Conservation (phyloP, 1,140 invertebrate species). For the Drosophila littoralis region DNA sequence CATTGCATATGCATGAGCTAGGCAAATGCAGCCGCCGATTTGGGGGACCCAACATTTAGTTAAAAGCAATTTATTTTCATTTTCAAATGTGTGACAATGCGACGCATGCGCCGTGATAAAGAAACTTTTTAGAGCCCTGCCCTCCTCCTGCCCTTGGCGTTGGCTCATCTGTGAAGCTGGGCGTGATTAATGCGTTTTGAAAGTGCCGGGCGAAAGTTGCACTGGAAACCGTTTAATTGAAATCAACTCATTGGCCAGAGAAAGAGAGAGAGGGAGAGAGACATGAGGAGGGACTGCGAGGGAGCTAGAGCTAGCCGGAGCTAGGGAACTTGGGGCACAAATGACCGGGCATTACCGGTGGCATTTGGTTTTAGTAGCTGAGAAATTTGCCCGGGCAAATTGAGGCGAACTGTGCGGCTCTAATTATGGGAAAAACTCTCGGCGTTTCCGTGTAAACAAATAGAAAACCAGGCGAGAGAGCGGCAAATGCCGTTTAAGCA, state of each 20-base stretch:
- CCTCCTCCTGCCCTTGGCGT: not conserved
- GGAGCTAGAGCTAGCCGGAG: not conserved
- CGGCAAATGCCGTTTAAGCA: conserved; percentile 6
- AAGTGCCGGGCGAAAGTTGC: conserved; percentile 59
- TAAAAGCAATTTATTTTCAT: conserved; percentile 78
- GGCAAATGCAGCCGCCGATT: not conserved
- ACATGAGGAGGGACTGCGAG: conserved; percentile 2
- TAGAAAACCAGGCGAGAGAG: conserved; percentile 27
- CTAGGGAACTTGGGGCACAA: conserved; percentile 22
- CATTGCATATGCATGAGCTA: conserved; percentile 63
- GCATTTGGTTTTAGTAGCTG: conserved; percentile 73
- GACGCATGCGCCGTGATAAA: conserved; percentile 72
- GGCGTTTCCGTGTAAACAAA: conserved; percentile 72
- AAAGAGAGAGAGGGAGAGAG: conserved; percentile 1
- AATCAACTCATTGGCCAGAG: conserved; percentile 46
- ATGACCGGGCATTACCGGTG: conserved; percentile 75
- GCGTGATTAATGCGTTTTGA: conserved; percentile 64
- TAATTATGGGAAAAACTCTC: conserved; percentile 80
- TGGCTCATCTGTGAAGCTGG: conserved; percentile 6
- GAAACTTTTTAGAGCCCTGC: conserved; percentile 20
- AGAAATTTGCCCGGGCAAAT: conserved; percentile 73
- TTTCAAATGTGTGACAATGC: conserved; percentile 79
- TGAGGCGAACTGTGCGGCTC: conserved; percentile 51
- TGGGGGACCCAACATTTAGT: conserved; percentile 21
- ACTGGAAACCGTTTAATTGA: conserved; percentile 64